These are phyloP conservation scores for Achroia grisella DNA, from an alignment of 1,140 invertebrate species.

Conservation along the genomic window DNA sequence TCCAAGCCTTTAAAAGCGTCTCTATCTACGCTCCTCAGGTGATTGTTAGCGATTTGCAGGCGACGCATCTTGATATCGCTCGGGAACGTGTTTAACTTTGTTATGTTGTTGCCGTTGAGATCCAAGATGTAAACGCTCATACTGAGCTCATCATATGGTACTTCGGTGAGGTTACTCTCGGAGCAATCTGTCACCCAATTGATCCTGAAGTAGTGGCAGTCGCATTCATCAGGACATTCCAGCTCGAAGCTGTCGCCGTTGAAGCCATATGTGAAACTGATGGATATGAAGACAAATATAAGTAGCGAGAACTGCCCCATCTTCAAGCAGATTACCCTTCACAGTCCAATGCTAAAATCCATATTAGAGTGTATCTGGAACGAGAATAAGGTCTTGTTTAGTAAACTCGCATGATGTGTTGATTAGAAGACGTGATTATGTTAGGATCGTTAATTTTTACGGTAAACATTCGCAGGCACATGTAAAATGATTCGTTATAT, in stretches of 20 bases:
- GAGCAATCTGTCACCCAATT: slow-evolving; percentile 86
- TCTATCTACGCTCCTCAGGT: slow-evolving; percentile 74
- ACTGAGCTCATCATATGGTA: slow-evolving; percentile 80
- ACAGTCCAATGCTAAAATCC: slow-evolving; percentile 13
- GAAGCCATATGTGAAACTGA: slow-evolving; percentile 38
- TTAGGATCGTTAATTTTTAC: slow-evolving; percentile 14
- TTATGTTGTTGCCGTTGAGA: slow-evolving; percentile 81
- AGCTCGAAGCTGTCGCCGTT: slow-evolving; percentile 78
- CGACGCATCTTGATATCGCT: slow-evolving; percentile 79
- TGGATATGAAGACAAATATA: slow-evolving; percentile 24
- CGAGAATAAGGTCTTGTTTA: slow-evolving; percentile 10
- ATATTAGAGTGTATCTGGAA: slow-evolving; percentile 33
- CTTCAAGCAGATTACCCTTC: slow-evolving; percentile 2
- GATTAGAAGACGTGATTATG: slow-evolving; percentile 14
- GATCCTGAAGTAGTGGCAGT: slow-evolving; percentile 84
- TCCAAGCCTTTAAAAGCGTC: slow-evolving; percentile 77
- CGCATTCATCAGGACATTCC: slow-evolving; percentile 82
- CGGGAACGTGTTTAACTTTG: slow-evolving; percentile 76
- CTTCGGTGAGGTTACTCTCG: slow-evolving; percentile 81
- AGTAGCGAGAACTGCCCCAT: slow-evolving; percentile 36
- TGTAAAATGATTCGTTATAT: slow-evolving; percentile 5
- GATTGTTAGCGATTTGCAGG: slow-evolving; percentile 81
- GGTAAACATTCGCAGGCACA: slow-evolving; percentile 10
- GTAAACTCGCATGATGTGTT: slow-evolving; percentile 1
- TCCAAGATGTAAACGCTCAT: slow-evolving; percentile 81